Conservation (phyloP, 1,140 invertebrate species). For the Trachymyrmex cornetzi region DNA sequence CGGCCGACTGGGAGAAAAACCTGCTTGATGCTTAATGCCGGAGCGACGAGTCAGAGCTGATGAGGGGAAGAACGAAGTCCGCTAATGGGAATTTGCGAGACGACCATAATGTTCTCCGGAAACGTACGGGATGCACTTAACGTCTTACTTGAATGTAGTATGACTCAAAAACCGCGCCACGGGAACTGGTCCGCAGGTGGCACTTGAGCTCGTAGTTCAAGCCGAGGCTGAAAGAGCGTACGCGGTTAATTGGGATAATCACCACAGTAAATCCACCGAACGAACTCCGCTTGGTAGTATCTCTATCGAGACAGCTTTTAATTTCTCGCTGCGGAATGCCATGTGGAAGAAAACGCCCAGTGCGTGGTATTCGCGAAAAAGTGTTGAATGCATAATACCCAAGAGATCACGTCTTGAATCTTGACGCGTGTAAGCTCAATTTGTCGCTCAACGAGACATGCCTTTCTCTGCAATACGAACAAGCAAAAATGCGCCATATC, state of each 20-base stretch:
- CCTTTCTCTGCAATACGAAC: background rate
- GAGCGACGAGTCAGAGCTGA: conserved; percentile 40
- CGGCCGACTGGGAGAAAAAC: conserved; percentile 14
- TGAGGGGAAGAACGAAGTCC: conserved; percentile 20
- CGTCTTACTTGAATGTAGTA: conserved; percentile 63
- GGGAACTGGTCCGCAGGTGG: conserved; percentile 51
- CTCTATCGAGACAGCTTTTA: conserved; percentile 42
- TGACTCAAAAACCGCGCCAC: conserved; percentile 44
- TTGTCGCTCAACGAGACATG: conserved; percentile 1
- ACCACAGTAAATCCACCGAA: conserved; percentile 40
- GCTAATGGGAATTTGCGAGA: conserved; percentile 70
- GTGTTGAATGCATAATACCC: conserved; percentile 30
- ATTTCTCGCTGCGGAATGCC: conserved; percentile 41
- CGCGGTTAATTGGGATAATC: conserved; percentile 70
- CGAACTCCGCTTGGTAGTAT: conserved; percentile 26
- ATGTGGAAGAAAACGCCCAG: conserved; percentile 5
- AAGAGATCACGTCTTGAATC: conserved; percentile 9
- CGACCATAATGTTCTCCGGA: conserved; percentile 42
- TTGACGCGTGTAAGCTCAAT: conserved; percentile 38
- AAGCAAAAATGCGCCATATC: conserved; percentile 40
- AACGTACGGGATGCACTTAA: conserved; percentile 66
- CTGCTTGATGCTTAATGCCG: conserved; percentile 25
- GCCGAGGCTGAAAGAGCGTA: background rate
- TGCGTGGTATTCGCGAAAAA: conserved; percentile 30
- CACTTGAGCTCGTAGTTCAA: conserved; percentile 43